Evolutionary conservation across 2,113 vertebrate species (phyloP), one percentile per base, ranked within the genome.

Genomic region (Hylia prasina): DNA sequence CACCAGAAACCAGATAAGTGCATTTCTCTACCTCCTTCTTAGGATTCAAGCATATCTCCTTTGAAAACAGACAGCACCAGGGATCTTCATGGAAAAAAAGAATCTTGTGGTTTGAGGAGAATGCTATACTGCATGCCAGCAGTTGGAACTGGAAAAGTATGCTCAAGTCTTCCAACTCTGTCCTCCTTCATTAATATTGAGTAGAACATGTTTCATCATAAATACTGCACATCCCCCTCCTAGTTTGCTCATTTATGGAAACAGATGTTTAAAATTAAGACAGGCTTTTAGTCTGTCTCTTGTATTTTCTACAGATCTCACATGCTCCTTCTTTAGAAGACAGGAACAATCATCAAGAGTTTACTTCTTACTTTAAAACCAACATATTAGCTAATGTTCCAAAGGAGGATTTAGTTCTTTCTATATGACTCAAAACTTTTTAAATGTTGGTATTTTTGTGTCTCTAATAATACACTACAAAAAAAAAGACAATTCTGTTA

Each of bases 181-280:
- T 54, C 58, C 57, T 79, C 73, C 68, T 87, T 61, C 92, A 48
- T 80, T 94, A 87, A 16, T 78, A 90, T 86, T 97, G 48, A 94
- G 72, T 79, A 40, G 51, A 63, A 96, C 68, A 94, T 73, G 87
- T 96, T 97, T 97, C 96, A 96, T 81, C 91, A 94, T 19, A 75
- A 50, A 69, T 54, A 78, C 63, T 58, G 65, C 90, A 89, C 33
- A 73, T 87, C 51, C 77, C 77, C 82, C 58, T 84, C 65, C 86
- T 54, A 93, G 60, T 81, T 61, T 92, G 25, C 22, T 78, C 84
- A 93, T 72, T 96, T 96, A 85, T 76, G 61, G 94, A 96, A 96
- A 76, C 66, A 94, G 61, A 95, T 83, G 87, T 97, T 97, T 95
- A 95, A 96, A 97, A 98, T 96, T 90, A 97, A 82, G 95, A 84